A percentile compares a stretch with the other conserved stretches of the same genome.
Evolutionary conservation across 1,140 invertebrate species (phyloP).

Genomic region (Harlomillsia oculata): DNA sequence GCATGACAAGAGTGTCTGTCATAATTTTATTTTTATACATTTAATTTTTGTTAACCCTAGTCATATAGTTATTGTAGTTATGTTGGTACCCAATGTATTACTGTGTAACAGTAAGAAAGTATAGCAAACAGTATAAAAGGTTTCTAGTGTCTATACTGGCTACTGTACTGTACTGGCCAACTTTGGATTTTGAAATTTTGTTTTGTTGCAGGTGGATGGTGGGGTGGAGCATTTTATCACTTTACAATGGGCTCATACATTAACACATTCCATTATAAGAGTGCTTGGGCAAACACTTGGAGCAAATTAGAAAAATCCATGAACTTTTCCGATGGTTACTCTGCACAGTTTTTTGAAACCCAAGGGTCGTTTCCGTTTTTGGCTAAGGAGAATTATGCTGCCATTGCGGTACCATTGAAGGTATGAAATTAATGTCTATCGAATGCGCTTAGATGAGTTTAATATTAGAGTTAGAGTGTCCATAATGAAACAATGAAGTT

Average conservation of each 20-base stretch:
- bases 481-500: no score
- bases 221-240: constrained; percentile 23
- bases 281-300: constrained; percentile 9
- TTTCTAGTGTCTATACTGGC: no score
- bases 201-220: constrained; percentile 24
- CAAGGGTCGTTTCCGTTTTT: constrained; percentile 11
- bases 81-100: no score
- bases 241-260: constrained; percentile 12
- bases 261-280: constrained; percentile 25
- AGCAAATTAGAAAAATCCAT: neutral
- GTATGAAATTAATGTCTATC: neutral
- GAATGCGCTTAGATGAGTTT: no score
- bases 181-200: no score
- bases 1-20: neutral
- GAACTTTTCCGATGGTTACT: constrained; percentile 18
- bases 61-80: no score
- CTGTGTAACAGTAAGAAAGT: no score
- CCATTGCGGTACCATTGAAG: constrained; percentile 9
- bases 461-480: no score
- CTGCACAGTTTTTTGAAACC: constrained; percentile 12
- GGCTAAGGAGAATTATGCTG: constrained; percentile 12
- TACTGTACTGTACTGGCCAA: no score
- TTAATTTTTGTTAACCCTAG: no score
- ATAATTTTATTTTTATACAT: neutral
- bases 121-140: no score